phyloP scores from a whole-genome alignment of 1,140 invertebrate species.

The Drosophila bocqueti region DNA sequence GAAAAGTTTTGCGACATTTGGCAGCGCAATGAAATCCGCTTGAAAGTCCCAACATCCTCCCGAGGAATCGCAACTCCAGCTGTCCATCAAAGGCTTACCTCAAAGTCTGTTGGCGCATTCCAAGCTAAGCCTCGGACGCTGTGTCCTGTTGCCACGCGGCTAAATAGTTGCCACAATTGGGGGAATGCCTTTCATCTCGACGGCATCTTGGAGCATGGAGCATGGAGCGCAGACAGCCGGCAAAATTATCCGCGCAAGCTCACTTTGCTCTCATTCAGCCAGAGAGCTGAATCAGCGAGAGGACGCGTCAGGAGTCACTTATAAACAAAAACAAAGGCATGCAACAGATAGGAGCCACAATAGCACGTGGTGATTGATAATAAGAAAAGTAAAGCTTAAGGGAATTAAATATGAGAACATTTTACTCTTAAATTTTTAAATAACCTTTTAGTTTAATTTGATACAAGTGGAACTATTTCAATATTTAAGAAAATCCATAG shows the following conservation, averaged over 20 bases:
- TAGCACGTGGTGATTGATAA: background rate
- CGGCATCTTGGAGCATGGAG: slow-evolving; percentile 1
- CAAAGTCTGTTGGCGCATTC: slow-evolving; percentile 36
- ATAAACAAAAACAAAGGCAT: slow-evolving; percentile 59
- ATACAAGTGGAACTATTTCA: background rate
- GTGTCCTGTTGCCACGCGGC: slow-evolving; percentile 44
- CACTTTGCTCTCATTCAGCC: slow-evolving; percentile 1
- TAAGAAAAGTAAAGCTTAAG: background rate
- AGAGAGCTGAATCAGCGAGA: slow-evolving; percentile 15
- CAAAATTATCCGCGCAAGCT: slow-evolving; percentile 43
- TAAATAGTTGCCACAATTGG: slow-evolving; percentile 26
- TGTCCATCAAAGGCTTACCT: slow-evolving; percentile 45
- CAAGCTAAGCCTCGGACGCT: slow-evolving; percentile 36
- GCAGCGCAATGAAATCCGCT: slow-evolving; percentile 31
- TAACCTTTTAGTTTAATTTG: no score
- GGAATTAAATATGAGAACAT: no score
- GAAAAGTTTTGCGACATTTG: slow-evolving; percentile 41
- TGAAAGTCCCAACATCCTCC: background rate
- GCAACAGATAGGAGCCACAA: slow-evolving; percentile 35
- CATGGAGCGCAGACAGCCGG: slow-evolving; percentile 5
- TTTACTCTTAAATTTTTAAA: background rate
- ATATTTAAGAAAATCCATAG: background rate
- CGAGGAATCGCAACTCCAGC: slow-evolving; percentile 10
- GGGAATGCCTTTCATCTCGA: slow-evolving; percentile 37
- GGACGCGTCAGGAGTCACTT: background rate